Percentiles rank a stretch among this genome's conserved stretches.
Conservation (phyloP, 2,888 invertebrate genomes). For the Junonia oenone region DNA sequence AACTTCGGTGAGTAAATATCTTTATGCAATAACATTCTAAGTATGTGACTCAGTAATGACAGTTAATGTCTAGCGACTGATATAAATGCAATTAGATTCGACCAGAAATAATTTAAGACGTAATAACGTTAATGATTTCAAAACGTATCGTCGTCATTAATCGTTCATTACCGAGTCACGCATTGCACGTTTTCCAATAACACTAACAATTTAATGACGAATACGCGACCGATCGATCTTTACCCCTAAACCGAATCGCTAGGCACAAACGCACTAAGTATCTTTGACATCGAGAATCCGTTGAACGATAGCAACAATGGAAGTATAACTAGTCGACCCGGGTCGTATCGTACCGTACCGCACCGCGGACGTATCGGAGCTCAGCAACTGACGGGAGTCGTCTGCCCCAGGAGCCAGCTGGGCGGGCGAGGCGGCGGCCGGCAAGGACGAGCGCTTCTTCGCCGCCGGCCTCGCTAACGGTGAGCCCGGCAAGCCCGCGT, state of each 20-base stretch:
- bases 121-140: slow-evolving; percentile 41
- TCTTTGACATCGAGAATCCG: slow-evolving; percentile 8
- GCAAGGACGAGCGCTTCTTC: slow-evolving; percentile 42
- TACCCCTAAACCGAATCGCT: slow-evolving; percentile 39
- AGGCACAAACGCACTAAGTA: slow-evolving; percentile 14
- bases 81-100: slow-evolving; percentile 45
- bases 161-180: slow-evolving; percentile 66
- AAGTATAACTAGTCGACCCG: slow-evolving; percentile 31
- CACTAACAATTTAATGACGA: slow-evolving; percentile 65
- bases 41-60: slow-evolving; percentile 51
- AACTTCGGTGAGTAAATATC: slow-evolving; percentile 86
- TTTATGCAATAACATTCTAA: slow-evolving; percentile 39
- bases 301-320: slow-evolving; percentile 38
- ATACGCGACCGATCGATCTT: slow-evolving; percentile 47
- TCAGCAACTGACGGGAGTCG: slow-evolving; percentile 57
- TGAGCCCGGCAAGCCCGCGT: slow-evolving; percentile 78
- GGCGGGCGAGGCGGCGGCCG: slow-evolving; percentile 45
- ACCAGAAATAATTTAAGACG: slow-evolving; percentile 43
- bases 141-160: slow-evolving; percentile 49
- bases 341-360: slow-evolving; percentile 23
- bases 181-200: slow-evolving; percentile 53
- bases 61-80: slow-evolving; percentile 26
- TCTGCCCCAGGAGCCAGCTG: slow-evolving; percentile 74
- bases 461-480: slow-evolving; percentile 49
- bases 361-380: slow-evolving; percentile 20